Conservation (phyloP, 2,113 vertebrate genomes). For the Ameiurus melas region DNA sequence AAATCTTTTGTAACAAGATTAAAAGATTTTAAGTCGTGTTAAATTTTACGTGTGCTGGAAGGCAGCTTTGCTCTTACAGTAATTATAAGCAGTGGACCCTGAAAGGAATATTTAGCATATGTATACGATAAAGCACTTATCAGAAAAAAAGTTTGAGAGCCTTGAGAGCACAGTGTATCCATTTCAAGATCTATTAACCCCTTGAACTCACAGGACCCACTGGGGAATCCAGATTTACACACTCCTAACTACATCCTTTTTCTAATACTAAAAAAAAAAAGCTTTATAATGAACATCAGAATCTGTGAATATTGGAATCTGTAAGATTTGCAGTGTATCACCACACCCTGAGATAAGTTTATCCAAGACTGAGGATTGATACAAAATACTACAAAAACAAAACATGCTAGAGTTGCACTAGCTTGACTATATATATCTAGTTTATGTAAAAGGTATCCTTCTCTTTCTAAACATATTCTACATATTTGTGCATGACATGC, state of each 20-base stretch:
- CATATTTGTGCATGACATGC: conserved; percentile 45
- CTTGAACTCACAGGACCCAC: too few species aligned
- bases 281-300: background rate
- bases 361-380: background rate
- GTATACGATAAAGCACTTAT: background rate
- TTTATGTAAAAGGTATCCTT: conserved; percentile 49
- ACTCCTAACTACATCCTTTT: background rate
- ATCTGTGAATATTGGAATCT: background rate
- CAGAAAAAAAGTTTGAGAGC: background rate
- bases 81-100: background rate
- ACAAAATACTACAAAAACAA: background rate
- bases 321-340: background rate
- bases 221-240: background rate
- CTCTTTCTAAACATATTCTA: conserved; percentile 48
- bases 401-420: background rate
- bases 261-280: background rate
- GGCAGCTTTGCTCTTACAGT: background rate
- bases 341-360: background rate
- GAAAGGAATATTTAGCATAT: background rate
- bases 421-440: conserved; percentile 16
- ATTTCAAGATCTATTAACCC: conserved; percentile 4
- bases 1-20: conserved; percentile 8
- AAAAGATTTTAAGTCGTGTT: background rate
- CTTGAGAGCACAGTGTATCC: background rate
- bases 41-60: background rate